These are phyloP conservation scores for Oryzaephilus surinamensis DNA, from an alignment of 1,140 invertebrate genomes.

Conservation along the genomic window DNA sequence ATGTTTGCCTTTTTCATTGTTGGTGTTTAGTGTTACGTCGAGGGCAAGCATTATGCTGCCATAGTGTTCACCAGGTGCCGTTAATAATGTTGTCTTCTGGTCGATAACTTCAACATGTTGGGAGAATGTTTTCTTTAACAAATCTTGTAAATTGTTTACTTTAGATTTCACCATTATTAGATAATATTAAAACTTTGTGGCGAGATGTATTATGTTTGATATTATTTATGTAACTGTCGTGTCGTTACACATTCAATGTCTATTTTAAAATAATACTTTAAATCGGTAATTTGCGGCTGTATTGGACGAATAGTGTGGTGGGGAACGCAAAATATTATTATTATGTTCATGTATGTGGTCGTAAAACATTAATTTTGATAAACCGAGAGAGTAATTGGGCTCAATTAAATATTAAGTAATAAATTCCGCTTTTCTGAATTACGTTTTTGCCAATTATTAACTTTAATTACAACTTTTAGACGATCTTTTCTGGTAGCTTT, in stretches of 20 bases:
- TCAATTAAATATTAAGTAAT: too few species aligned
- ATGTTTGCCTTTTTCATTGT: constrained; percentile 24
- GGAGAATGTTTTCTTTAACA: constrained; percentile 21
- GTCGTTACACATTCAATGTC: too few species aligned
- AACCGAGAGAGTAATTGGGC: too few species aligned
- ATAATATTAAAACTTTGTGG: too few species aligned
- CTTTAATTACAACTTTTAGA: too few species aligned
- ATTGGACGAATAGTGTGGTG: constrained; percentile 1
- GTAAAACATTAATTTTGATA: too few species aligned
- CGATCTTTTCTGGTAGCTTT: too few species aligned
- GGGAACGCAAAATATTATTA: constrained; percentile 3
- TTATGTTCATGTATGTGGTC: constrained; percentile 4
- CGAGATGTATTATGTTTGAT: not conserved
- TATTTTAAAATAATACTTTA: not conserved
- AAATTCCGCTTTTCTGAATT: too few species aligned
- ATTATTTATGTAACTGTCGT: too few species aligned
- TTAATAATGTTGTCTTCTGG: constrained; percentile 24
- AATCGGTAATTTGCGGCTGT: constrained; percentile 1
- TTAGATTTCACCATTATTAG: constrained; percentile 22
- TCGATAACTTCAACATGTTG: constrained; percentile 24
- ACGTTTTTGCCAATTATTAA: too few species aligned
- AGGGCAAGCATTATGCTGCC: constrained; percentile 31
- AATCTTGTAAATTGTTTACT: constrained; percentile 22
- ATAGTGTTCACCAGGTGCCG: constrained; percentile 32
- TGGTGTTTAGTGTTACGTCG: constrained; percentile 23